Percentiles rank a stretch among this genome's conserved stretches.
Conservation (phyloP, 64 coral and sea anemone species). For the Montipora cactus region DNA sequence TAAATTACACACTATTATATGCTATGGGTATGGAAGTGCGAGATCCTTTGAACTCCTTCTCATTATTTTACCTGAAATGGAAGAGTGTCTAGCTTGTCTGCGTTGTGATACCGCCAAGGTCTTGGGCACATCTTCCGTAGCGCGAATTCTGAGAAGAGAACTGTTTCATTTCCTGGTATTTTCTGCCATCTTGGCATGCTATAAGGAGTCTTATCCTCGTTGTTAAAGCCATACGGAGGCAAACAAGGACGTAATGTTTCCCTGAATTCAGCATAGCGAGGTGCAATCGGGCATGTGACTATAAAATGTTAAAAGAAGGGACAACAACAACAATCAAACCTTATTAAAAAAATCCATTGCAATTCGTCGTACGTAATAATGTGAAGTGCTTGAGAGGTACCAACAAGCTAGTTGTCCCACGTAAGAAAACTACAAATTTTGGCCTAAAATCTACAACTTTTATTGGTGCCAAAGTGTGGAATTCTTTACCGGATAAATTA, state of each 20-base stretch:
- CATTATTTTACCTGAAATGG: constrained; percentile 56
- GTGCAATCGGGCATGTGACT: constrained; percentile 71
- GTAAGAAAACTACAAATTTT: too few relatives aligned
- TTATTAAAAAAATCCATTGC: too few relatives aligned
- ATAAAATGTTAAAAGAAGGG: not conserved
- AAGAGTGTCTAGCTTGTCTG: constrained; percentile 67
- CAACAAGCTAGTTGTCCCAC: too few relatives aligned
- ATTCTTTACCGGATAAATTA: too few relatives aligned
- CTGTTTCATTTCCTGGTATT: constrained; percentile 63
- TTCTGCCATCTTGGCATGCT: constrained; percentile 80
- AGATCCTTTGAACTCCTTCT: too few relatives aligned
- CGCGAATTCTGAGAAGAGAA: constrained; percentile 78
- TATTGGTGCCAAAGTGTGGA: too few relatives aligned
- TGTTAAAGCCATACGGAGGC: constrained; percentile 65
- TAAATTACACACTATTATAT: too few relatives aligned
- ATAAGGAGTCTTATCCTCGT: constrained; percentile 78
- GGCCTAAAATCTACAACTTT: too few relatives aligned
- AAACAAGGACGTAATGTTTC: constrained; percentile 42
- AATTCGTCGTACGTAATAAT: too few relatives aligned
- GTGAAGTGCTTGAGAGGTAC: too few relatives aligned
- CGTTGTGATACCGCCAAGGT: constrained; percentile 81
- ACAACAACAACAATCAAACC: not conserved
- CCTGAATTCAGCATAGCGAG: constrained; percentile 59
- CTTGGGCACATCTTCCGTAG: constrained; percentile 83
- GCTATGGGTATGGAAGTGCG: too few relatives aligned